Percentiles rank a stretch among this genome's conserved stretches.
phyloP scores from a whole-genome alignment of 2,113 vertebrate genomes.

The Scolopax mira region DNA sequence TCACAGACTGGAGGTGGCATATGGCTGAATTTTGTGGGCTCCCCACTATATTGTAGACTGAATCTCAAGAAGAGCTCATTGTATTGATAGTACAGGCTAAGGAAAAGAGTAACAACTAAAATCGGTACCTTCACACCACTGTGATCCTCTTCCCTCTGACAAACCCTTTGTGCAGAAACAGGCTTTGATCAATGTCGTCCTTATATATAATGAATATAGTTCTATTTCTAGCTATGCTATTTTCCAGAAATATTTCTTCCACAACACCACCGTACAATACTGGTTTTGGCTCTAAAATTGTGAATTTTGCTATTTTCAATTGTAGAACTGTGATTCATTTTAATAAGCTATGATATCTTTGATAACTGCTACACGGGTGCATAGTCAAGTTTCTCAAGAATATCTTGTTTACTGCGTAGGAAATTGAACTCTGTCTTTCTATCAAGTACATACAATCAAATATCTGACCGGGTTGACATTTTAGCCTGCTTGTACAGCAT shows the following conservation, averaged over 20 bases:
- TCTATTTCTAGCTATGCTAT: slow-evolving; percentile 54
- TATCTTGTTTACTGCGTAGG: slow-evolving; percentile 21
- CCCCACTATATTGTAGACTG: background rate
- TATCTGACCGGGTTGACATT: slow-evolving; percentile 6
- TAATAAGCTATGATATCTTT: slow-evolving; percentile 37
- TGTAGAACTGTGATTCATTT: slow-evolving; percentile 40
- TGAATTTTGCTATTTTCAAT: slow-evolving; percentile 40
- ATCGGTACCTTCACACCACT: background rate
- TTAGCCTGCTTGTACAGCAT: slow-evolving; percentile 22
- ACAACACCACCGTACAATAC: background rate
- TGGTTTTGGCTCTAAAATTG: slow-evolving; percentile 30
- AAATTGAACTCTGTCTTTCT: slow-evolving; percentile 55
- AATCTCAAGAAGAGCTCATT: background rate
- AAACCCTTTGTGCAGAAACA: slow-evolving; percentile 54
- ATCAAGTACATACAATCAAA: slow-evolving; percentile 22
- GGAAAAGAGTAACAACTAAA: background rate
- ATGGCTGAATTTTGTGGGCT: background rate
- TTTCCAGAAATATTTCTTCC: slow-evolving; percentile 33
- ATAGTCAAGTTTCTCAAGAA: slow-evolving; percentile 33
- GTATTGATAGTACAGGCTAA: background rate
- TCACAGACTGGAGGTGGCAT: background rate
- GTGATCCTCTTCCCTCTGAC: background rate
- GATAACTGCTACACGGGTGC: slow-evolving; percentile 3
- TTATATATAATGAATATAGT: slow-evolving; percentile 62
- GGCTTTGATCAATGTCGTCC: slow-evolving; percentile 37